Evolutionary conservation across 2,888 invertebrate species (phyloP).

Genomic region (Eremobia ochroleuca): DNA sequence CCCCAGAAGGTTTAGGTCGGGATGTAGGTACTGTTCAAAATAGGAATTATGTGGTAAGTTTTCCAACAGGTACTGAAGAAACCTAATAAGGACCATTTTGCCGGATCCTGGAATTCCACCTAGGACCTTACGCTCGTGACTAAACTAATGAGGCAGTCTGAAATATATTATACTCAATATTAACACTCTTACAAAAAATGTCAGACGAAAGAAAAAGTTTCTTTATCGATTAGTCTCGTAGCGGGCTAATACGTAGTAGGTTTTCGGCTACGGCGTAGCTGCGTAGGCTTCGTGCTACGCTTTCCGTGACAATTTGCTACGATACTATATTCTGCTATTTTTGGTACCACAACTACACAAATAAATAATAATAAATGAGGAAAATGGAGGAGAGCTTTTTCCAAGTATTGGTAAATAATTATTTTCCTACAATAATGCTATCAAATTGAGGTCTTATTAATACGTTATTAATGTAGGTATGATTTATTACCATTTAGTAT

Average conservation of each 20-base stretch:
- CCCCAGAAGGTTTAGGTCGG: not conserved
- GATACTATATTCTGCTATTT: not conserved
- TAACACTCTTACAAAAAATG: not conserved
- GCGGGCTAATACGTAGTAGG: slow-evolving; percentile 36
- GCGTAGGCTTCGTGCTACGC: slow-evolving; percentile 47
- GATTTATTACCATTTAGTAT: slow-evolving; percentile 21
- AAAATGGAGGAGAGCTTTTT: not conserved
- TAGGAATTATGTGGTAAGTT: not conserved
- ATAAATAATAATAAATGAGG: too few species aligned
- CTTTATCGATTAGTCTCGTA: slow-evolving; percentile 46
- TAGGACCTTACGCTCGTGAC: not conserved
- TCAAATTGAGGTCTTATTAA: slow-evolving; percentile 12
- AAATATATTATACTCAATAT: not conserved
- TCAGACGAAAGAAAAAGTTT: slow-evolving; percentile 10
- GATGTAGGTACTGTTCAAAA: not conserved
- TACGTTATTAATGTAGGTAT: not conserved
- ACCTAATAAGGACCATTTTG: not conserved
- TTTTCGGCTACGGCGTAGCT: slow-evolving; percentile 48
- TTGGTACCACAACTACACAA: not conserved
- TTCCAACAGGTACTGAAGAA: not conserved
- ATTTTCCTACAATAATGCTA: not conserved
- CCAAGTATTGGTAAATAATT: not conserved
- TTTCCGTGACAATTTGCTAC: slow-evolving; percentile 30
- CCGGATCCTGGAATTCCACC: too few species aligned
- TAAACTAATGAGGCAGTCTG: not conserved